Percentiles rank a stretch among this genome's conserved stretches.
These are phyloP conservation scores for Nephila pilipes DNA, from an alignment of 1,140 invertebrate genomes.

Conservation along the genomic window DNA sequence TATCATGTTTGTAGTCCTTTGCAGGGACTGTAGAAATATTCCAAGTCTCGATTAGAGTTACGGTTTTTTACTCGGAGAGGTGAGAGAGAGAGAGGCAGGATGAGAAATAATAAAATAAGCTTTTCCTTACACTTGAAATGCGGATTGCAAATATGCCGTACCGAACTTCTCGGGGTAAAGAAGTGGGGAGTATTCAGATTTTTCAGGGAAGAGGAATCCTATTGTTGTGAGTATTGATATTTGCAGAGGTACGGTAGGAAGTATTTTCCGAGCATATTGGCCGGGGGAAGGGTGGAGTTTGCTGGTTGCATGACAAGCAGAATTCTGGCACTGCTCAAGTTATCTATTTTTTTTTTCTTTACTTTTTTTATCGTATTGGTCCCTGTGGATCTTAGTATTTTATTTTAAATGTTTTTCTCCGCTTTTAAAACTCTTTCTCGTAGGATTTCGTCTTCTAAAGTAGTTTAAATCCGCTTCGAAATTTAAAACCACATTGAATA, in stretches of 20 bases:
- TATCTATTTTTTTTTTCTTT: neutral
- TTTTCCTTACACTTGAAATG: constrained; percentile 60
- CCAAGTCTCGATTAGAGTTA: constrained; percentile 52
- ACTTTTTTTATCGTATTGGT: neutral
- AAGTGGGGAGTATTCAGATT: constrained; percentile 8
- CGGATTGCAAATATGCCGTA: constrained; percentile 48
- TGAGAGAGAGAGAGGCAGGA: neutral
- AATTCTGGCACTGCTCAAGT: constrained; percentile 44
- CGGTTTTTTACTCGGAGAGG: neutral
- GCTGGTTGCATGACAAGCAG: constrained; percentile 52
- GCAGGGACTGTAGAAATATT: constrained; percentile 26
- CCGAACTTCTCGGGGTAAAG: neutral
- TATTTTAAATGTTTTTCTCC: constrained; percentile 50
- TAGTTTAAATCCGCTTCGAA: constrained; percentile 51
- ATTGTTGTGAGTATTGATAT: constrained; percentile 67
- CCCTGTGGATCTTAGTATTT: constrained; percentile 39
- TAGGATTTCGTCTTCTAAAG: constrained; percentile 46
- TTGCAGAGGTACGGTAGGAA: constrained; percentile 46
- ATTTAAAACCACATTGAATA: constrained; percentile 54
- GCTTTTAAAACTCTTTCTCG: constrained; percentile 58
- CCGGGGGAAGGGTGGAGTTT: neutral
- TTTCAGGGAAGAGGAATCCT: constrained; percentile 52
- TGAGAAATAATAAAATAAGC: constrained; percentile 60
- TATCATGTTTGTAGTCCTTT: constrained; percentile 33
- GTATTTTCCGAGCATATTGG: constrained; percentile 2